Percentiles rank a stretch among this genome's conserved stretches.
Conservation (phyloP, 2,113 vertebrate genomes). For the Oncorhynchus keta region DNA sequence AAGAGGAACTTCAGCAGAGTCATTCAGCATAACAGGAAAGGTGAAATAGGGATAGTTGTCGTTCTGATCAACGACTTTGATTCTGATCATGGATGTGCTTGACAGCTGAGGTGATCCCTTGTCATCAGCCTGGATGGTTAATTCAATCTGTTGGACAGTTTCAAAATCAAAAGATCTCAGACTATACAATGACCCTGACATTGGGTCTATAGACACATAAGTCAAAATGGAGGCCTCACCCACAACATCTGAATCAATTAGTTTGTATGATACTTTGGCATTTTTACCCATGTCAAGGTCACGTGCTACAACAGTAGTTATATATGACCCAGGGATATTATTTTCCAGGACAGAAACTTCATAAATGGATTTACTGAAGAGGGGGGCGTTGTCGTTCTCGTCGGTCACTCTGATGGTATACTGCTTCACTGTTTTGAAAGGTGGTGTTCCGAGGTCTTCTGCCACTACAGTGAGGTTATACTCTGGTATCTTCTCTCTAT, state of each 20-base stretch:
- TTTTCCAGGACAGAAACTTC: constrained; percentile 75
- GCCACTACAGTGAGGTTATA: constrained; percentile 77
- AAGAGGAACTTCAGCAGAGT: constrained; percentile 61
- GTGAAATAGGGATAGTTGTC: constrained; percentile 67
- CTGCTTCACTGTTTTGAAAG: constrained; percentile 69
- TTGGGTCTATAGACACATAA: constrained; percentile 61
- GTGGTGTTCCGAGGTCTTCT: constrained; percentile 73
- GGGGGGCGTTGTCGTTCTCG: constrained; percentile 75
- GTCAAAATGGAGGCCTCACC: constrained; percentile 50
- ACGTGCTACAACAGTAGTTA: constrained; percentile 70
- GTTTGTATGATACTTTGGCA: constrained; percentile 65
- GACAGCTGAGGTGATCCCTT: constrained; percentile 55
- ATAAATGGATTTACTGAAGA: constrained; percentile 69
- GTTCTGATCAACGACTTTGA: constrained; percentile 72
- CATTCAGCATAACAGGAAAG: constrained; percentile 53
- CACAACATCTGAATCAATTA: constrained; percentile 56
- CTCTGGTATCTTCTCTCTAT: constrained; percentile 71
- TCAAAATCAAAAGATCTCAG: constrained; percentile 67
- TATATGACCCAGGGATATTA: constrained; percentile 74
- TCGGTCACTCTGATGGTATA: constrained; percentile 74
- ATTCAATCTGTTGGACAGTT: constrained; percentile 57
- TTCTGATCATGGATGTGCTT: constrained; percentile 48
- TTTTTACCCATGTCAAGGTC: constrained; percentile 71
- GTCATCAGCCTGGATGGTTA: constrained; percentile 64
- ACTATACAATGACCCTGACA: constrained; percentile 62